Evolutionary conservation across 2,113 vertebrate genomes (phyloP).

Genomic region (Ptilonorhynchus violaceus): DNA sequence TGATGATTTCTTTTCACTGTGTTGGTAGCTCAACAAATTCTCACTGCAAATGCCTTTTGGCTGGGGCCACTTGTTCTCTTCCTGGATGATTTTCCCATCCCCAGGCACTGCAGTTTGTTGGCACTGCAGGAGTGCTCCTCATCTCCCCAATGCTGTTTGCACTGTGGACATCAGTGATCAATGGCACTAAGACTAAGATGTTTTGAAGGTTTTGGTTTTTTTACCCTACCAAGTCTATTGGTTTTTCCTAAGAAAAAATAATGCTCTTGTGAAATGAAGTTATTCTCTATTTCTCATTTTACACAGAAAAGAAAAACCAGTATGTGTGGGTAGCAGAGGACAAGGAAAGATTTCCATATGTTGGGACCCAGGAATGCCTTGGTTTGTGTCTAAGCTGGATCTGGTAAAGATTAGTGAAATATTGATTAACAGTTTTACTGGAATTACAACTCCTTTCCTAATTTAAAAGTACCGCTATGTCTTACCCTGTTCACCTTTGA

Average conservation of each 20-base stretch:
- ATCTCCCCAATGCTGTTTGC: background rate
- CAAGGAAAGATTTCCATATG: background rate
- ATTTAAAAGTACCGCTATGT: background rate
- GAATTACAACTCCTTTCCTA: background rate
- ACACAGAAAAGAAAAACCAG: background rate
- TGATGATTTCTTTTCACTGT: background rate
- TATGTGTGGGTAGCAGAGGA: background rate
- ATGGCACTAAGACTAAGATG: background rate
- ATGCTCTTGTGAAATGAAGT: background rate
- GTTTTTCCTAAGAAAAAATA: background rate
- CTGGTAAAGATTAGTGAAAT: background rate
- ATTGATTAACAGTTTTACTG: background rate
- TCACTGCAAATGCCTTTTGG: fast-evolving
- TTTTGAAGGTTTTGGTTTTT: background rate
- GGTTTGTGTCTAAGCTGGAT: background rate
- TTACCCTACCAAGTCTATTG: background rate
- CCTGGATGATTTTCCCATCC: background rate
- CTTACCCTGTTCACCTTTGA: background rate
- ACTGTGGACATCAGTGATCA: background rate
- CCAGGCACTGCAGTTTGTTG: background rate
- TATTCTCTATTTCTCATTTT: background rate
- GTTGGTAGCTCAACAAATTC: background rate
- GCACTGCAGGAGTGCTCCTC: background rate
- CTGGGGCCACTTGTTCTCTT: background rate
- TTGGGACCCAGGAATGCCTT: background rate